Percentiles rank a stretch among this genome's conserved stretches.
Evolutionary conservation across 2,113 vertebrate species (phyloP).

Genomic region (Ciconia maguari): DNA sequence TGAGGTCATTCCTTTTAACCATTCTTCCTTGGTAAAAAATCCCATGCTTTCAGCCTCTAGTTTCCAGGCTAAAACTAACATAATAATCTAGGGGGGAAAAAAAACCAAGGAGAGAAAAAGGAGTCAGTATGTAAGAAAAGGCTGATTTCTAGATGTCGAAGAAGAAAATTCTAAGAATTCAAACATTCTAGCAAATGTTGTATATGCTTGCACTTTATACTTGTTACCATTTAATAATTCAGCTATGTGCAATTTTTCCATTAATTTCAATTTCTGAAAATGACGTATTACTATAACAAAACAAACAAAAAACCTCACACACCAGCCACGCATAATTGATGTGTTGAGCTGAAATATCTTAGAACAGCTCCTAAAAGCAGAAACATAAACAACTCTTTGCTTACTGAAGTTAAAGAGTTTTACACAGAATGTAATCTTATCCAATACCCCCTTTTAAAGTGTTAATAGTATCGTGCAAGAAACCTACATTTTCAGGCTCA

Average conservation of each 20-base stretch:
- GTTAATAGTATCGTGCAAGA: constrained; percentile 1
- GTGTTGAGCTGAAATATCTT: background rate
- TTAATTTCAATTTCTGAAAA: background rate
- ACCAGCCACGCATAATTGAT: background rate
- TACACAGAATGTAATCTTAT: background rate
- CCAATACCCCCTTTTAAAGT: background rate
- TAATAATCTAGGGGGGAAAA: constrained; percentile 83
- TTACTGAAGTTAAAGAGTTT: background rate
- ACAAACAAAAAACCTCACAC: background rate
- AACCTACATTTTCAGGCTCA: constrained; percentile 95
- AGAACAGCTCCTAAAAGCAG: background rate
- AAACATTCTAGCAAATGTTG: background rate
- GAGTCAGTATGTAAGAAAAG: constrained; percentile 16
- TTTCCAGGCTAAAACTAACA: constrained; percentile 98
- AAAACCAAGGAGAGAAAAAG: background rate
- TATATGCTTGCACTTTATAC: background rate
- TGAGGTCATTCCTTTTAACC: constrained; percentile 95
- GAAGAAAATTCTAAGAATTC: background rate
- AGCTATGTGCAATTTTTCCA: background rate
- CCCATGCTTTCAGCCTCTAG: constrained; percentile 96
- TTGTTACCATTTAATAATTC: background rate
- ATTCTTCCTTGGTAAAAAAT: constrained; percentile 98
- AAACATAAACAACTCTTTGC: background rate
- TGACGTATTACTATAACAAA: background rate
- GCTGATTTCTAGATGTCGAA: background rate